phyloP scores from a whole-genome alignment of 2,113 vertebrate genomes.

The Fulmarus glacialis region DNA sequence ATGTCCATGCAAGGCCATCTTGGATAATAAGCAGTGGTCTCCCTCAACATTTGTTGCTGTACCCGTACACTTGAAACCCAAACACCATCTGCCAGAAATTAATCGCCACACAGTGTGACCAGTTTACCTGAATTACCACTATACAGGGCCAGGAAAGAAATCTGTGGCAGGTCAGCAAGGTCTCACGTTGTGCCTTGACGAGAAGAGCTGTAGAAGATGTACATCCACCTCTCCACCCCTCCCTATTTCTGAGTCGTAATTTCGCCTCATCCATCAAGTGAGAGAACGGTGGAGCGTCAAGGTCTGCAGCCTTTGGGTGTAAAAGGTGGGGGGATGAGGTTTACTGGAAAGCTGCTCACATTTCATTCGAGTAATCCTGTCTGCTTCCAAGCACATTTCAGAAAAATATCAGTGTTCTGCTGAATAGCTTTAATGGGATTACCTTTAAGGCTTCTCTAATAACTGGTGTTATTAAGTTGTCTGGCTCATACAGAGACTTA shows the following conservation, averaged over 20 bases:
- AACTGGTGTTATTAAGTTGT: constrained; percentile 70
- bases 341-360: constrained; percentile 49
- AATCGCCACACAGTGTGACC: background rate
- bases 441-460: constrained; percentile 72
- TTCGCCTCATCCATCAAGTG: background rate
- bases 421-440: constrained; percentile 73
- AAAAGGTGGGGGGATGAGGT: background rate
- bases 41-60: background rate
- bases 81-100: background rate
- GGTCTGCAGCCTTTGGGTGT: background rate
- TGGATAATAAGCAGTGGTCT: rapidly evolving
- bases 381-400: constrained; percentile 68
- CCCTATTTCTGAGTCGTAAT: background rate
- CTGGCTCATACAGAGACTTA: constrained; percentile 53
- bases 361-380: constrained; percentile 61
- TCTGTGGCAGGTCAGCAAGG: background rate
- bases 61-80: background rate
- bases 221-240: background rate
- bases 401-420: constrained; percentile 61
- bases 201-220: background rate
- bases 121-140: background rate
- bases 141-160: background rate
- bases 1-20: background rate
- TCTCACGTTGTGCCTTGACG: background rate
- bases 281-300: rapidly evolving